phyloP scores from a whole-genome alignment of 2,113 vertebrate species.

The Campylomormyrus tamandua region DNA sequence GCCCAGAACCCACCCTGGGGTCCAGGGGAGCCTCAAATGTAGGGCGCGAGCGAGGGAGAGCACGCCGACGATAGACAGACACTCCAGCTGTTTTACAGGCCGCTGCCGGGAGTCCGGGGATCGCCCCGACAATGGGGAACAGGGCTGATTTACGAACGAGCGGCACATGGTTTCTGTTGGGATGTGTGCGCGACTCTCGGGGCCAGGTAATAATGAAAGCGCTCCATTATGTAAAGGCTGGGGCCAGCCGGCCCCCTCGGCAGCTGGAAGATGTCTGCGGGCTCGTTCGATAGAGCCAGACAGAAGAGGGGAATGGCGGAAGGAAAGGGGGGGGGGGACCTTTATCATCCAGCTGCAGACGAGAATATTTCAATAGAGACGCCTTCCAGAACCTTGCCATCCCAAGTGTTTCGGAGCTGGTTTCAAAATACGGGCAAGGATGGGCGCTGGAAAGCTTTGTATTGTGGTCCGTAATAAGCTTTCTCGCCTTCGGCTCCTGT shows the following conservation, averaged over 20 bases:
- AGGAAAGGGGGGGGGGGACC: not conserved
- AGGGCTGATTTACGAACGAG: not conserved
- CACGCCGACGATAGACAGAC: slow-evolving; percentile 28
- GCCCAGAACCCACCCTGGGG: not conserved
- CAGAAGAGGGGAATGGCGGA: not conserved
- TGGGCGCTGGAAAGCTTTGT: not conserved
- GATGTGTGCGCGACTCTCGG: not conserved
- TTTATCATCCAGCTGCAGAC: slow-evolving; percentile 7
- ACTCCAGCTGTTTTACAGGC: slow-evolving; percentile 53
- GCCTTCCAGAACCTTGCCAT: not conserved
- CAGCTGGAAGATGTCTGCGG: not conserved
- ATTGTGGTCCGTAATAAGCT: not conserved
- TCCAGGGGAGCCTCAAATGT: not conserved
- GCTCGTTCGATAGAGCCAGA: not conserved
- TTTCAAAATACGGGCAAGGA: not conserved
- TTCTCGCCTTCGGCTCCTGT: not conserved
- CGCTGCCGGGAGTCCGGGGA: slow-evolving; percentile 47
- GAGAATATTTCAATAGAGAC: not conserved
- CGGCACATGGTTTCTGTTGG: not conserved
- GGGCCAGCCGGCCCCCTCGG: not conserved
- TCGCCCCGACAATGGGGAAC: not conserved
- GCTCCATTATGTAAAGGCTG: not conserved
- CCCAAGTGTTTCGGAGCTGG: not conserved
- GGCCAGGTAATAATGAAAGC: slow-evolving; percentile 10
- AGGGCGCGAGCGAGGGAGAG: not conserved